Conservation (phyloP, 2,113 vertebrate species). For the Prionailurus viverrinus region DNA sequence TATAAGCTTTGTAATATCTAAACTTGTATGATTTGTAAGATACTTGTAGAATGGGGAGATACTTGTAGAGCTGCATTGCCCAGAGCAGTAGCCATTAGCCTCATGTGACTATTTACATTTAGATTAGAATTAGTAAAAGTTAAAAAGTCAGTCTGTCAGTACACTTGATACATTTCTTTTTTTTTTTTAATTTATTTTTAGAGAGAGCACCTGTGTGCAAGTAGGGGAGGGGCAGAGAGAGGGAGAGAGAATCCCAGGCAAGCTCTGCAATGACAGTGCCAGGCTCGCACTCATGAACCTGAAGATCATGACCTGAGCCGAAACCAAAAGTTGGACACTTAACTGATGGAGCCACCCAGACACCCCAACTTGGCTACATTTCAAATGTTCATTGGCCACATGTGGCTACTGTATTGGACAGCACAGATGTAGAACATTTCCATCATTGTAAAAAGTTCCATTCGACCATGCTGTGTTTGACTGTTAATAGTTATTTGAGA, state of each 20-base stretch:
- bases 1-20: neutral
- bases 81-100: neutral
- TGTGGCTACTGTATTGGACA: neutral
- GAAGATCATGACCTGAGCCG: no score
- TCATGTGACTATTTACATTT: neutral
- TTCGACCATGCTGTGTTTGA: neutral
- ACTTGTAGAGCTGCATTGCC: neutral
- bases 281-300: no score
- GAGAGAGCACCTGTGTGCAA: no score
- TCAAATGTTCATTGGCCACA: neutral
- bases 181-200: no score
- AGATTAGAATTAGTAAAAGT: conserved; percentile 36
- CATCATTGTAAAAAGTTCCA: neutral
- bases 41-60: conserved; percentile 2
- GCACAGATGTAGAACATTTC: neutral
- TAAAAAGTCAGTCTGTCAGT: neutral
- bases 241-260: no score
- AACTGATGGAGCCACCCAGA: no score
- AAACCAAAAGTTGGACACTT: no score
- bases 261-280: no score
- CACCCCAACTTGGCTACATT: neutral
- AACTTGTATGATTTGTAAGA: neutral
- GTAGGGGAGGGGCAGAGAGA: no score
- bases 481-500: neutral
- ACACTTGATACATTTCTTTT: neutral